Percentiles rank a stretch among this genome's conserved stretches.
These are phyloP conservation scores for Chrysocyon brachyurus DNA, from an alignment of 2,797 vertebrate genomes.

Conservation along the genomic window DNA sequence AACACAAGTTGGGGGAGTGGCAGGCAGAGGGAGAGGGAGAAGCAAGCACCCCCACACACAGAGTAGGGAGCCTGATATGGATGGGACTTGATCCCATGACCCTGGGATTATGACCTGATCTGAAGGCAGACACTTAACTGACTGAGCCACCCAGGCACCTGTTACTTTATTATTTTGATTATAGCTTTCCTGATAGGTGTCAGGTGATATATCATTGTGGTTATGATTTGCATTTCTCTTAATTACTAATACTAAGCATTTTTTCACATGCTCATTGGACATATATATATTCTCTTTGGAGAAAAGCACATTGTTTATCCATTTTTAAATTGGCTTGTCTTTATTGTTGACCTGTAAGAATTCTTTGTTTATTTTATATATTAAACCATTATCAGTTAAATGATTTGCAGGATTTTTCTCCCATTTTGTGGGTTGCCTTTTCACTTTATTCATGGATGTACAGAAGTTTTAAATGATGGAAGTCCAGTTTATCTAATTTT, in stretches of 20 bases:
- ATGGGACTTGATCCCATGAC: no score
- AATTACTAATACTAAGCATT: not conserved
- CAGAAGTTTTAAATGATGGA: not conserved
- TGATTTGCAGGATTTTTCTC: not conserved
- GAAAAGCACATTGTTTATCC: not conserved
- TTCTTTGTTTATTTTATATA: not conserved
- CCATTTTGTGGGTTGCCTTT: not conserved
- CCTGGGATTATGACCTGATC: no score
- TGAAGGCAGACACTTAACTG: no score
- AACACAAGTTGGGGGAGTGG: no score
- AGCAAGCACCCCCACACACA: no score
- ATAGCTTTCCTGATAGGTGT: not conserved
- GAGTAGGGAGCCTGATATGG: no score
- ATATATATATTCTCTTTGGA: not conserved
- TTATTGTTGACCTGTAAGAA: not conserved
- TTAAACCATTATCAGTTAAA: not conserved
- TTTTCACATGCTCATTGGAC: not conserved
- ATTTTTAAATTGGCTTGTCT: not conserved
- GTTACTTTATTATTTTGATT: slow-evolving; percentile 1
- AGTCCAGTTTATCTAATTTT: not conserved
- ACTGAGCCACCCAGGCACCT: not conserved
- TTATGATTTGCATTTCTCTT: not conserved
- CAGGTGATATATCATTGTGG: not conserved
- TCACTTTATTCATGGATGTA: not conserved
- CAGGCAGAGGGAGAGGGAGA: no score